Evolutionary conservation across 2,797 vertebrate species (phyloP), one percentile per base, ranked within the genome.

Genomic region (Linurgus olivaceus): DNA sequence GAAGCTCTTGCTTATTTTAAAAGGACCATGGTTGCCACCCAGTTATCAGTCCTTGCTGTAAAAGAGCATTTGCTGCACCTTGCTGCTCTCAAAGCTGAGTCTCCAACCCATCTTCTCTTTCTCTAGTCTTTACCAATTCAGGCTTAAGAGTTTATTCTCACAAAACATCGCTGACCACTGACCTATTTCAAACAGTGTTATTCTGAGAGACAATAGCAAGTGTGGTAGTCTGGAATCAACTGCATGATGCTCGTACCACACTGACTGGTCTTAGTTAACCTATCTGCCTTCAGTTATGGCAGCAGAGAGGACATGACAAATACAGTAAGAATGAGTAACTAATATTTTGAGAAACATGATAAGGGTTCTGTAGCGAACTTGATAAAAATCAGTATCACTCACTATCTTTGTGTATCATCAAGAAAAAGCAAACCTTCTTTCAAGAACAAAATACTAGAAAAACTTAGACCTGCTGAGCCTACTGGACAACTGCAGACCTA

Each of bases 1-100:
- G 2, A 55, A 40, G 28, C 29, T 96, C 24, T 62, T 51, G 40
- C 28, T 62, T 71, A 51, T 67, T 92, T 94, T 45, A 83, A 50
- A 75, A 67, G 28, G 28, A n/a, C 17, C 6, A 35, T 0, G 2
- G 31, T 6, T 62, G 55, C 47, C 50, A 54, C 31, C 57, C 1
- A 1, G 18, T 62, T 67, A 61, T 40, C 12, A 31, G 2, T 15
- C 29, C 63, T 33, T 0, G 0, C 23, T 54, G 42, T 38, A 52
- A 52, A 90, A 62, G 29, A 58, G 35, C 29, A 45, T 6, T 0
- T 0, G 2, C 23, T 65, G 83, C 21, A 54, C n/a, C 44, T 50
- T 0, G 0, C 57, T 84, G n/a, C 63, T 79, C 75, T 62, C 67
- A 73, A 18, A 82, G 55, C 54, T 58, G 18, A 38, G 15, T 52